Evolutionary conservation across 2,888 invertebrate genomes (phyloP).

Genomic region (Acrobasis suavella): DNA sequence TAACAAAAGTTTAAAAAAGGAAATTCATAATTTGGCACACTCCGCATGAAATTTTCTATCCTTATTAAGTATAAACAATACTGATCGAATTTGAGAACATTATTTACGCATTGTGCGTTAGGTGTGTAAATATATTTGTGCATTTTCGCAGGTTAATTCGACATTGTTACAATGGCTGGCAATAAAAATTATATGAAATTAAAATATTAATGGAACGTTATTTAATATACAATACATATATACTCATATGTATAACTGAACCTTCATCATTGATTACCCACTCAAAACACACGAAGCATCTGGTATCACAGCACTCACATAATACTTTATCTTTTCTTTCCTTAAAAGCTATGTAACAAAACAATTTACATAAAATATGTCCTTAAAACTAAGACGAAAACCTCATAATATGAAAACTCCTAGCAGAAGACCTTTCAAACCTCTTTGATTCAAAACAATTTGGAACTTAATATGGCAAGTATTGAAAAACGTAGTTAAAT

Average conservation of each 20-base stretch:
- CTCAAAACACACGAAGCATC: constrained; percentile 56
- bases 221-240: constrained; percentile 21
- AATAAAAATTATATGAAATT: constrained; percentile 5
- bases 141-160: constrained; percentile 23
- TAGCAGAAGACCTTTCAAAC: constrained; percentile 37
- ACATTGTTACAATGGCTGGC: constrained; percentile 23
- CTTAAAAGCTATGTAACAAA: constrained; percentile 65
- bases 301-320: constrained; percentile 75
- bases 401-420: constrained; percentile 26
- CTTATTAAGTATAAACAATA: background rate
- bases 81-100: background rate
- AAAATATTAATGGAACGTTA: constrained; percentile 16
- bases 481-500: constrained; percentile 11
- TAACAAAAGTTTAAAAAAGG: constrained; percentile 36
- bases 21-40: constrained; percentile 44
- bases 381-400: constrained; percentile 53
- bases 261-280: constrained; percentile 44
- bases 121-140: constrained; percentile 27
- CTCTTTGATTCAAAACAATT: constrained; percentile 34
- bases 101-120: constrained; percentile 33
- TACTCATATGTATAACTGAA: constrained; percentile 32
- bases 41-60: constrained; percentile 22
- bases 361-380: constrained; percentile 48
- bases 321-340: constrained; percentile 51
- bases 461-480: background rate